These are phyloP conservation scores for Loripinus fragilis DNA, from an alignment of 2,888 invertebrate species.

Conservation along the genomic window DNA sequence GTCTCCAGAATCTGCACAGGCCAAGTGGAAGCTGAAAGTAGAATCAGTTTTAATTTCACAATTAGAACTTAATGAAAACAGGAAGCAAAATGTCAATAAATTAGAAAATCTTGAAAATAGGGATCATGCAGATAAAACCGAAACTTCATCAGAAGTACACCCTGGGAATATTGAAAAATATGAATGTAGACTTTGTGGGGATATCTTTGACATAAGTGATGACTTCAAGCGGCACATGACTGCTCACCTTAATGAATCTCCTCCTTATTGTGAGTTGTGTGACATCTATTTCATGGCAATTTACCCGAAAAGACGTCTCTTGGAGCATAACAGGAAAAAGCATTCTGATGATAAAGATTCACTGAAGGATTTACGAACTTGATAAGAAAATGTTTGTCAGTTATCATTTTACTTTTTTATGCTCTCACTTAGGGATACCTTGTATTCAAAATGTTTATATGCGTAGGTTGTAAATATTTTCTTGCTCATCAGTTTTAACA, in stretches of 20 bases:
- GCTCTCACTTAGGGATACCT: too few relatives aligned
- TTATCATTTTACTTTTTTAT: too few relatives aligned
- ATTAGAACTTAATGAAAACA: conserved; percentile 48
- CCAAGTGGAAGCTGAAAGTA: conserved; percentile 53
- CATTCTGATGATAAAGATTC: conserved; percentile 17
- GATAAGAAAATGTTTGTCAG: too few relatives aligned
- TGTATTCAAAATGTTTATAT: too few relatives aligned
- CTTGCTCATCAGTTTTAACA: too few relatives aligned
- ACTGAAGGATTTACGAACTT: background rate
- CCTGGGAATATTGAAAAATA: conserved; percentile 43
- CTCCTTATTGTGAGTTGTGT: conserved; percentile 55
- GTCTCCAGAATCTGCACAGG: conserved; percentile 41
- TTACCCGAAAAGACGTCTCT: conserved; percentile 50
- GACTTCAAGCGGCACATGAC: conserved; percentile 47
- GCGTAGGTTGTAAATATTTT: too few relatives aligned
- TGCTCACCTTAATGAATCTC: conserved; percentile 50
- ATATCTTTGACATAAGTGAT: conserved; percentile 29
- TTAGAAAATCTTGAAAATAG: conserved; percentile 9
- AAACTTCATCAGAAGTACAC: conserved; percentile 30
- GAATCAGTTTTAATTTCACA: conserved; percentile 45
- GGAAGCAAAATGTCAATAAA: conserved; percentile 27
- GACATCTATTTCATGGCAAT: conserved; percentile 61
- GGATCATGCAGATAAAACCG: background rate
- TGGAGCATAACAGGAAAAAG: conserved; percentile 54
- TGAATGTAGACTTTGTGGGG: conserved; percentile 56